Conservation (phyloP, 2,888 invertebrate species). For the Amphipoea lucens region DNA sequence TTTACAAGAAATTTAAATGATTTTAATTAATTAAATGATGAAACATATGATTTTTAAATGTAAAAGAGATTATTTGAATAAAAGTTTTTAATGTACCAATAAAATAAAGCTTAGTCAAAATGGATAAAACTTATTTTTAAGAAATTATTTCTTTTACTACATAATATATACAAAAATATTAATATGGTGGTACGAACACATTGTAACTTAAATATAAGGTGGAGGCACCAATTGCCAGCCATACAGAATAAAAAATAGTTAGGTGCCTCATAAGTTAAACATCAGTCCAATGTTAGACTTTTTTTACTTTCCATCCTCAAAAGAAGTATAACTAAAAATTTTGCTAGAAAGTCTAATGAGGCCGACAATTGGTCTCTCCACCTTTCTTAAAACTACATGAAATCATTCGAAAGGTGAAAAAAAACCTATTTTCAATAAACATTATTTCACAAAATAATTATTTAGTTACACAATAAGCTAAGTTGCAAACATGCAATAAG, state of each 20-base stretch:
- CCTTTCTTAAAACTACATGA: slow-evolving; percentile 59
- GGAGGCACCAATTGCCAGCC: slow-evolving; percentile 39
- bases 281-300: neutral
- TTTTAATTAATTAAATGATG: slow-evolving; percentile 7
- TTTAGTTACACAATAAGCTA: slow-evolving; percentile 55
- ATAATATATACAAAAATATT: slow-evolving; percentile 72
- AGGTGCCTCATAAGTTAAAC: slow-evolving; percentile 4
- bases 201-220: slow-evolving; percentile 59
- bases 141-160: slow-evolving; percentile 61
- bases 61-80: slow-evolving; percentile 34
- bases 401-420: slow-evolving; percentile 59
- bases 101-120: slow-evolving; percentile 51
- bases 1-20: neutral
- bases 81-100: slow-evolving; percentile 48
- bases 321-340: slow-evolving; percentile 6
- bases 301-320: neutral
- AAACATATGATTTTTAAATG: slow-evolving; percentile 9
- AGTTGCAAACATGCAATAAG: slow-evolving; percentile 47
- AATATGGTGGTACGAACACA: slow-evolving; percentile 83
- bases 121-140: slow-evolving; percentile 51
- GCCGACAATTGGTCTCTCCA: slow-evolving; percentile 40
- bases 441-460: slow-evolving; percentile 46
- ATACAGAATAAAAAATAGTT: neutral
- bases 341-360: neutral
- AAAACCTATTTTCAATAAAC: slow-evolving; percentile 49